phyloP scores from a whole-genome alignment of 2,797 vertebrate species.

The Chrysocyon brachyurus region DNA sequence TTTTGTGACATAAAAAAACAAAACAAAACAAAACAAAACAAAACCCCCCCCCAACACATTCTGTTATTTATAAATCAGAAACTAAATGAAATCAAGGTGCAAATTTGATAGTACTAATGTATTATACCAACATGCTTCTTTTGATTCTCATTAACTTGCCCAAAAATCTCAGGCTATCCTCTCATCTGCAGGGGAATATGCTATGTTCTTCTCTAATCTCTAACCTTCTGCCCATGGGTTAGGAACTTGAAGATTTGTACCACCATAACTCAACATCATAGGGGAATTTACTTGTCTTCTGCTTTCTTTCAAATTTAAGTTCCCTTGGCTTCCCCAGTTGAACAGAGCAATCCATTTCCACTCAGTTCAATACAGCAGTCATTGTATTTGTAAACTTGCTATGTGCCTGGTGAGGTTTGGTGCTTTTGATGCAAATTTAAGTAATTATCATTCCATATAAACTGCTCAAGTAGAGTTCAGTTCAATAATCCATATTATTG shows the following conservation, averaged over 20 bases:
- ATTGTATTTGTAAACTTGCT: background rate
- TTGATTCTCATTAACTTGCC: background rate
- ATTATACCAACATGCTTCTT: background rate
- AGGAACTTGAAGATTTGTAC: background rate
- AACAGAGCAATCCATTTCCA: background rate
- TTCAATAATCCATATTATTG: too few species aligned
- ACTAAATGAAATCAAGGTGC: background rate
- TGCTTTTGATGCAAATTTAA: conserved; percentile 21
- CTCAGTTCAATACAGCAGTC: background rate
- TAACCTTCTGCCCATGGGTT: background rate
- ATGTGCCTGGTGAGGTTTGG: background rate
- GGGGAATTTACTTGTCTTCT: background rate
- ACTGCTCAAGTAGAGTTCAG: background rate
- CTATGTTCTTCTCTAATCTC: background rate
- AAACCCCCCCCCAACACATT: background rate
- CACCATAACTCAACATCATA: background rate
- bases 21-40: too few species aligned
- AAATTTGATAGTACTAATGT: background rate
- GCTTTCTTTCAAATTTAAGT: background rate
- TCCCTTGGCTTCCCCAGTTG: background rate
- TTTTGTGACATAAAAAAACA: background rate
- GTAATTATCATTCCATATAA: background rate
- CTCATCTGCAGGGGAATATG: background rate
- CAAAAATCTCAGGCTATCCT: background rate
- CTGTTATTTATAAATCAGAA: background rate